Base-by-base conservation (phyloP, 2,113 vertebrate genomes). In the Poeciliopsis prolifica region DNA sequence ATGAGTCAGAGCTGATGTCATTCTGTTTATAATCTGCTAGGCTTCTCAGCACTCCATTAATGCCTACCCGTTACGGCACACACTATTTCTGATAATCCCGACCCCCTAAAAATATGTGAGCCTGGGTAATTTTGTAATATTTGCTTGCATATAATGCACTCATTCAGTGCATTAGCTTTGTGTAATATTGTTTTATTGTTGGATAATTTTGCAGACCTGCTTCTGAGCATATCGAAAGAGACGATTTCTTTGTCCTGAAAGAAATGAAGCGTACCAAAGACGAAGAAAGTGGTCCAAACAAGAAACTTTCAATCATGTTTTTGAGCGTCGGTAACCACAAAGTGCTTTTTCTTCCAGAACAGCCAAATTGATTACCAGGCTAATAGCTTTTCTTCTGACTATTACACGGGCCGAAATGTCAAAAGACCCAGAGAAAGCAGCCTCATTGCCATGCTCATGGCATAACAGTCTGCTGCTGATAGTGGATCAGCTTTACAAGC, bases 371-470 rank as follows among this genome's bases (percentile, higher is more conserved):
- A 92, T 91, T 90, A 90, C 86, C 15, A n/a, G 77, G 84, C 83
- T 92, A 89, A 93, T 92, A 86, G 89, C 77, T 90, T 91, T 91
- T 90, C 87, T 84, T 84, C 85, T 82, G 81, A 81, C 88, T 86
- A 88, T 88, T 92, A 84, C 85, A 84, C 84, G 60, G 84, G 71
- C 83, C 78, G 75, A 90, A 91, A 90, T 90, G 90, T 92, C 89
- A 89, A 87, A 91, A 86, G 86, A 81, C 81, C 83, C 69, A 75
- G 85, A 89, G 85, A 89, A 92, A 82, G 85, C 78, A 5, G 44
- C 69, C 89, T 91, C 86, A 91, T 92, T 90, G 84, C 72, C 82
- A 89, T 90, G 91, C 92, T 84, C 6, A 2, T 74, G 78, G 87
- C 83, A 70, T 87, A 80, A 60, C 70, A 68, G 75, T 76, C 61